Evolutionary conservation across 2,113 vertebrate species (phyloP).

Genomic region (Grus americana): DNA sequence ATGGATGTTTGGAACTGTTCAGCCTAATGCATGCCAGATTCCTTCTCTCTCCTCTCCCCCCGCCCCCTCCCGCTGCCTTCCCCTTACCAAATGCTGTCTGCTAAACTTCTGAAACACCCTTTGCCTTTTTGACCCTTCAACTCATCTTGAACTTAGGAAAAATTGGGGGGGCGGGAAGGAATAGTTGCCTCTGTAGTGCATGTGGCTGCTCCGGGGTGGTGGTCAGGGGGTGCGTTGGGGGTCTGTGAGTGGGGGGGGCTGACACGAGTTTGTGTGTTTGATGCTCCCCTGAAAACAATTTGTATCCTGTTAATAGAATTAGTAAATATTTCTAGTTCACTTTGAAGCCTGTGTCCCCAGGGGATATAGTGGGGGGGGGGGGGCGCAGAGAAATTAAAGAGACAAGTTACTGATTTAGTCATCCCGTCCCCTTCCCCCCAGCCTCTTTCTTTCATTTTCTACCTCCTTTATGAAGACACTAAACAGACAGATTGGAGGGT

Average conservation of each 20-base stretch:
- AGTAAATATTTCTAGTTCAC: slow-evolving; percentile 81
- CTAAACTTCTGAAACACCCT: slow-evolving; percentile 84
- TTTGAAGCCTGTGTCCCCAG: slow-evolving; percentile 69
- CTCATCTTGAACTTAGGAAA: slow-evolving; percentile 84
- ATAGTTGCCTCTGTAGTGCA: slow-evolving; percentile 31
- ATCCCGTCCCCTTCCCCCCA: slow-evolving; percentile 51
- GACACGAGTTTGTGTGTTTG: neutral
- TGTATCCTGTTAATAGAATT: slow-evolving; percentile 80
- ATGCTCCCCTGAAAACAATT: slow-evolving; percentile 72
- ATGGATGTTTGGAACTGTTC: slow-evolving; percentile 73
- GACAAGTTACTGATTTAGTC: slow-evolving; percentile 66
- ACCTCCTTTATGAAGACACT: slow-evolving; percentile 73
- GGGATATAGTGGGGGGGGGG: slow-evolving; percentile 34
- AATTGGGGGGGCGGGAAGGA: slow-evolving; percentile 70
- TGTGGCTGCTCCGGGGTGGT: neutral
- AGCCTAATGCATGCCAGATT: slow-evolving; percentile 75
- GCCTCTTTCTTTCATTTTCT: slow-evolving; percentile 34
- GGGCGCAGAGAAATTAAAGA: slow-evolving; percentile 49
- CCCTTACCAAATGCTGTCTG: slow-evolving; percentile 78
- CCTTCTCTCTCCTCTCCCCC: slow-evolving; percentile 34
- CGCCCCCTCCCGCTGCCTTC: slow-evolving; percentile 43
- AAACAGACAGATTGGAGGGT: slow-evolving; percentile 73
- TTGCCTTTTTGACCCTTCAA: slow-evolving; percentile 88
- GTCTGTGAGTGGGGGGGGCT: neutral
- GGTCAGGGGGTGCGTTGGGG: neutral